Conservation (phyloP, 37 sponge, comb jelly and placozoan genomes). For the Halichondria panicea region DNA sequence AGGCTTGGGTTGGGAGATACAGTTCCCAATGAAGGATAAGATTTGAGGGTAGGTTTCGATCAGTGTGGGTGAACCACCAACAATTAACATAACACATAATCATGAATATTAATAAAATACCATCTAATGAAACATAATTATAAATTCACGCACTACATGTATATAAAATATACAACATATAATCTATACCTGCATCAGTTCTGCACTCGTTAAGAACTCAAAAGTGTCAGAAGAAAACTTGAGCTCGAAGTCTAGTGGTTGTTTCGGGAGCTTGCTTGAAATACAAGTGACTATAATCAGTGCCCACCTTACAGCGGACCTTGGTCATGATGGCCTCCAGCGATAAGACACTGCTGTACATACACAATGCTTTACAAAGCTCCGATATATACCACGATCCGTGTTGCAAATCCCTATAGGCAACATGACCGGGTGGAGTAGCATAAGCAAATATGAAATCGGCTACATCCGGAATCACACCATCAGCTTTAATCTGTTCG, state of each 20-base stretch:
- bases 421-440: conserved; percentile 25
- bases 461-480: conserved; percentile 38
- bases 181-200: too few species aligned
- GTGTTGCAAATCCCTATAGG: conserved; percentile 32
- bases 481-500: conserved; percentile 24
- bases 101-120: too few species aligned
- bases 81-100: too few species aligned
- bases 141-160: too few species aligned
- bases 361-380: conserved; percentile 29
- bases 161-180: too few species aligned
- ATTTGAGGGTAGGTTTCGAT: too few species aligned
- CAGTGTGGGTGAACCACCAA: too few species aligned
- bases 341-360: neutral
- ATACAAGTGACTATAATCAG: conserved; percentile 9
- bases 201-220: too few species aligned
- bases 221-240: conserved; percentile 32
- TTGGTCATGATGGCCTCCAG: conserved; percentile 33
- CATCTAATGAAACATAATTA: too few species aligned
- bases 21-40: too few species aligned
- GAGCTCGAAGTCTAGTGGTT: conserved; percentile 7
- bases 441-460: conserved; percentile 64
- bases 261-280: conserved; percentile 28
- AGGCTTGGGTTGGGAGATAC: too few species aligned
- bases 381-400: conserved; percentile 60
- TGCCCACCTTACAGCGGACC: conserved; percentile 15